These are phyloP conservation scores for Nysson spinosus DNA, from an alignment of 2,888 invertebrate genomes.

Conservation along the genomic window DNA sequence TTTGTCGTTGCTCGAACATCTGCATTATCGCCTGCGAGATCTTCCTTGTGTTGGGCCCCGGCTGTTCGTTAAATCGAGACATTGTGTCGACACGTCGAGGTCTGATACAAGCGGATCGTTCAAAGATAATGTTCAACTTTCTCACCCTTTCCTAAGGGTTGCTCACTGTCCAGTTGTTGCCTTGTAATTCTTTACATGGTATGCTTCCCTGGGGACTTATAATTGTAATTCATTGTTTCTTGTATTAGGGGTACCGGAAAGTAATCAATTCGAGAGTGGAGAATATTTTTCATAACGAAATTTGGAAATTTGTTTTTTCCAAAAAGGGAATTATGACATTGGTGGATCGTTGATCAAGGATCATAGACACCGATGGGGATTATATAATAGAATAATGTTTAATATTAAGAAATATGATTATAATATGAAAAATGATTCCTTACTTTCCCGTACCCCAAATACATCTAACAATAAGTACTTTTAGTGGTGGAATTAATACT, in stretches of 20 bases:
- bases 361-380: too few relatives aligned
- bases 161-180: not conserved
- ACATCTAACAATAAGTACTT: too few relatives aligned
- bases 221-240: not conserved
- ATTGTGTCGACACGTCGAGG: constrained; percentile 47
- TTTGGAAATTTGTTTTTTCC: too few relatives aligned
- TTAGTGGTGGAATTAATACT: too few relatives aligned
- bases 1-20: constrained; percentile 59
- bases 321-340: too few relatives aligned
- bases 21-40: constrained; percentile 57
- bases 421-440: too few relatives aligned
- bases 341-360: too few relatives aligned
- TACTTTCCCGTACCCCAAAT: too few relatives aligned
- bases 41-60: constrained; percentile 39
- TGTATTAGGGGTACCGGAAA: not conserved
- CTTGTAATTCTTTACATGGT: not conserved
- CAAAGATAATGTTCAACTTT: constrained; percentile 28
- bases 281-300: too few relatives aligned
- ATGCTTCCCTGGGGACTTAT: not conserved
- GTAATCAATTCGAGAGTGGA: too few relatives aligned
- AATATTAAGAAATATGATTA: too few relatives aligned
- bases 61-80: constrained; percentile 62
- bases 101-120: constrained; percentile 24
- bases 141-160: not conserved
- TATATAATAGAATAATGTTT: too few relatives aligned